These are phyloP conservation scores for Lepidurus packardi DNA, from an alignment of 1,140 invertebrate species.

Conservation along the genomic window DNA sequence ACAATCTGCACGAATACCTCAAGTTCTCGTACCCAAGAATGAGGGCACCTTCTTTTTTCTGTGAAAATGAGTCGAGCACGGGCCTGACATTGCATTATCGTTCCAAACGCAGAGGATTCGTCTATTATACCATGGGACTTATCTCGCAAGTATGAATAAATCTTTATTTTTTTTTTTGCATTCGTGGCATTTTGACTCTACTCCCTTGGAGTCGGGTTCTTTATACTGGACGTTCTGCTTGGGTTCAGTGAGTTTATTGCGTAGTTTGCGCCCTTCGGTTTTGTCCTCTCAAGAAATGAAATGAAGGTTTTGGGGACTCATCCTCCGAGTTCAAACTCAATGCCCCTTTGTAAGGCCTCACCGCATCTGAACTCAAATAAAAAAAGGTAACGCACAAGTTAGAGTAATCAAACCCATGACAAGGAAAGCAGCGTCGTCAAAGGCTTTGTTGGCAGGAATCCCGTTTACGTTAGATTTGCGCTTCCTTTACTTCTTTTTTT, in stretches of 20 bases:
- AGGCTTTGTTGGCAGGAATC: neutral
- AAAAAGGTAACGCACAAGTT: neutral
- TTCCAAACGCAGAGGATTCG: conserved; percentile 83
- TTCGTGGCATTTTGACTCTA: neutral
- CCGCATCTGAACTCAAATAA: too few relatives aligned
- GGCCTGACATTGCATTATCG: conserved; percentile 89
- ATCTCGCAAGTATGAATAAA: conserved; percentile 64
- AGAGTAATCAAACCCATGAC: neutral
- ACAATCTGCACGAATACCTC: conserved; percentile 95
- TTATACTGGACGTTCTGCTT: neutral
- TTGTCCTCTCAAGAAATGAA: neutral
- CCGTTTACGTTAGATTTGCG: neutral
- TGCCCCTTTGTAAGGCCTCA: neutral
- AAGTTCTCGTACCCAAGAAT: conserved; percentile 93
- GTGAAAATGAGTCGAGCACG: conserved; percentile 80
- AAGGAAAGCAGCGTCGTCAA: neutral
- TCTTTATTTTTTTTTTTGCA: neutral
- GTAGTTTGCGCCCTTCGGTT: neutral
- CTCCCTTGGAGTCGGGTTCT: too few relatives aligned
- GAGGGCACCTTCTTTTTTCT: conserved; percentile 90
- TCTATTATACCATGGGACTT: conserved; percentile 95
- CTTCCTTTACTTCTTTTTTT: neutral
- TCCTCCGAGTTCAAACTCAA: neutral
- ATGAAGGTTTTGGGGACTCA: too few relatives aligned
- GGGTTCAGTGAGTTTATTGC: neutral